These are phyloP conservation scores for Sebastes matsubarae DNA, from an alignment of 2,797 vertebrate genomes.

Conservation along the genomic window DNA sequence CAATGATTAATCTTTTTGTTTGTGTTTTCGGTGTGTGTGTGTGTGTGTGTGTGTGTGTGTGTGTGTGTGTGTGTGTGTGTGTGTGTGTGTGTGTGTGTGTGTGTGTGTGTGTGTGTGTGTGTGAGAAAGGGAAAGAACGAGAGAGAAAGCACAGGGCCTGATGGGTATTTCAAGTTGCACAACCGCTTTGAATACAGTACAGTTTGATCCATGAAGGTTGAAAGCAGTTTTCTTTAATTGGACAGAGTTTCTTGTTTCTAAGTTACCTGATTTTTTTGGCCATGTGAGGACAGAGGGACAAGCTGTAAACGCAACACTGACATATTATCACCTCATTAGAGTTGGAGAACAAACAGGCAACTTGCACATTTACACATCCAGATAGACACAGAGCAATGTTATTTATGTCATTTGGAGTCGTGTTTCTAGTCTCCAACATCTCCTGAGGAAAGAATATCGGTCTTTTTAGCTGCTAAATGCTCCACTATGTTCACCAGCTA, in stretches of 20 bases:
- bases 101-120: background rate
- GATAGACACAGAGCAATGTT: background rate
- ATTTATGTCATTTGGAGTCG: background rate
- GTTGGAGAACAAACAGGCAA: background rate
- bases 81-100: background rate
- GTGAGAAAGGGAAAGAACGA: background rate
- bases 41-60: constrained; percentile 16
- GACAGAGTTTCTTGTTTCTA: background rate
- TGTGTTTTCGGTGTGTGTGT: constrained; percentile 5
- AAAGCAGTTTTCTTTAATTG: background rate
- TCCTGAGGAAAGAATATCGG: background rate
- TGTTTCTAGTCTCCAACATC: background rate
- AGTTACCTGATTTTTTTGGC: background rate
- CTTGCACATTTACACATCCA: background rate
- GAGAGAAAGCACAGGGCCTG: background rate
- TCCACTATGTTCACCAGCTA: background rate
- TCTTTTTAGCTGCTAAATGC: background rate
- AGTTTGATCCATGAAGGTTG: background rate
- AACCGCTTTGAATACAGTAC: background rate
- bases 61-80: constrained; percentile 19
- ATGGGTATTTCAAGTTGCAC: background rate
- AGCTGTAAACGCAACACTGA: background rate
- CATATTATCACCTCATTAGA: background rate
- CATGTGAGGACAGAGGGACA: no score
- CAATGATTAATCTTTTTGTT: constrained; percentile 52